Percentiles rank a stretch among this genome's conserved stretches.
Conservation (phyloP, 2,113 vertebrate genomes). For the Eleginops maclovinus region DNA sequence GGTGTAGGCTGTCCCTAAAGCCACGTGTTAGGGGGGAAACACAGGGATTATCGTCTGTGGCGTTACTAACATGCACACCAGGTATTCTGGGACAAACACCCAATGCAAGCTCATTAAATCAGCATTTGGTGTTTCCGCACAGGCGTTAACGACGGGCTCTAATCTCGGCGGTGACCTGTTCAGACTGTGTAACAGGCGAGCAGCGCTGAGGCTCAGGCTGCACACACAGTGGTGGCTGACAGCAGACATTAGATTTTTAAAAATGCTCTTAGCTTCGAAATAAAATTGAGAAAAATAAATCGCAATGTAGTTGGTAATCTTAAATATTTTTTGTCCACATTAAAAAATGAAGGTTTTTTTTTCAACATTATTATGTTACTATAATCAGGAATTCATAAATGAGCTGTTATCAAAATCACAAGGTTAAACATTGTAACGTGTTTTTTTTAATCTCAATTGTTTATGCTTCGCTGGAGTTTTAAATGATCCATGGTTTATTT, state of each 20-base stretch:
- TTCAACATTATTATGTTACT: background rate
- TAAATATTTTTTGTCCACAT: background rate
- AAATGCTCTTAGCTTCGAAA: background rate
- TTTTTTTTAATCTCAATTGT: background rate
- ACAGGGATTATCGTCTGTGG: slow-evolving; percentile 66
- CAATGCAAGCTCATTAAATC: slow-evolving; percentile 79
- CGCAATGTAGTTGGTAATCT: background rate
- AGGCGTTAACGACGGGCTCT: slow-evolving; percentile 77
- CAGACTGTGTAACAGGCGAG: slow-evolving; percentile 63
- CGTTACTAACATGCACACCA: slow-evolving; percentile 70
- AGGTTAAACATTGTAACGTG: background rate
- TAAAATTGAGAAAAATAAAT: background rate
- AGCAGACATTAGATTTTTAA: background rate
- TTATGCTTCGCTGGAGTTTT: background rate
- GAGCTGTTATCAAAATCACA: background rate
- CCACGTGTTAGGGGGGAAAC: slow-evolving; percentile 53
- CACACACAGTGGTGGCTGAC: background rate
- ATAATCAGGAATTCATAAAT: background rate
- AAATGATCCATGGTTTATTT: background rate
- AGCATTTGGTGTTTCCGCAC: slow-evolving; percentile 73
- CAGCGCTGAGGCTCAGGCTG: slow-evolving; percentile 27
- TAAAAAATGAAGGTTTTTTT: background rate
- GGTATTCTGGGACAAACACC: slow-evolving; percentile 78
- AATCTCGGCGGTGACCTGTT: slow-evolving; percentile 72
- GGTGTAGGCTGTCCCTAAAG: slow-evolving; percentile 33